Evolutionary conservation across 2,113 vertebrate genomes (phyloP).

Genomic region (Anhinga rufa): DNA sequence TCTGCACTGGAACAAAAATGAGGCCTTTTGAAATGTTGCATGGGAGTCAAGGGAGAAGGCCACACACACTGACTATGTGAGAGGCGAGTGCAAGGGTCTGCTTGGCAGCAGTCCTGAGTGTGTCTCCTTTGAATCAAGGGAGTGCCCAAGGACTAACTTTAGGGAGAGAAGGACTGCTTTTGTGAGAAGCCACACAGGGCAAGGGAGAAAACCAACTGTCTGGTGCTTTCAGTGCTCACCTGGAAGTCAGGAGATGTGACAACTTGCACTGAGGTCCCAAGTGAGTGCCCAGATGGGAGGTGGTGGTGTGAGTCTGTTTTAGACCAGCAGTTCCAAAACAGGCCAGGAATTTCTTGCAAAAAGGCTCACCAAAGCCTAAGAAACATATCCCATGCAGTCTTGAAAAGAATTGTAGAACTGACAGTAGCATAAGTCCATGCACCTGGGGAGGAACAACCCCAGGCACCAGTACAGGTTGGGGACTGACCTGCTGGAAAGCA

Average conservation of each 20-base stretch:
- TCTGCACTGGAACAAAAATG: not conserved
- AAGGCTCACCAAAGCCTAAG: not conserved
- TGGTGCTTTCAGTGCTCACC: not conserved
- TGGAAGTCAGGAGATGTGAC: not conserved
- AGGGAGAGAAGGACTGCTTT: not conserved
- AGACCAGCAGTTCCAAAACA: not conserved
- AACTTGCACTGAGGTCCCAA: not conserved
- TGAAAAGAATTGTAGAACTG: not conserved
- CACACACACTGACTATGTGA: not conserved
- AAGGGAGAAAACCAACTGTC: not conserved
- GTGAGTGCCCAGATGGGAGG: not conserved
- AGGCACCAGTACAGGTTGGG: no score
- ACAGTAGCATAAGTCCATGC: no score
- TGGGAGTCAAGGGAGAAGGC: slow-evolving; percentile 26
- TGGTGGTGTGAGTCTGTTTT: not conserved
- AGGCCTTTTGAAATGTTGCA: slow-evolving; percentile 17
- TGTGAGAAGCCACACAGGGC: not conserved
- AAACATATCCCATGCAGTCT: not conserved
- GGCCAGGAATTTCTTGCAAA: not conserved
- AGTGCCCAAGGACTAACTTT: not conserved
- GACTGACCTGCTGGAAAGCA: no score
- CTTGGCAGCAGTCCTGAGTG: not conserved
- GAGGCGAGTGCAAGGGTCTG: not conserved
- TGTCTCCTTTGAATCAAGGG: not conserved
- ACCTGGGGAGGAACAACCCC: no score